A percentile compares a stretch with the other conserved stretches of the same genome.
phyloP scores from a whole-genome alignment of 2,888 invertebrate species.

The Parthenolecanium corni region DNA sequence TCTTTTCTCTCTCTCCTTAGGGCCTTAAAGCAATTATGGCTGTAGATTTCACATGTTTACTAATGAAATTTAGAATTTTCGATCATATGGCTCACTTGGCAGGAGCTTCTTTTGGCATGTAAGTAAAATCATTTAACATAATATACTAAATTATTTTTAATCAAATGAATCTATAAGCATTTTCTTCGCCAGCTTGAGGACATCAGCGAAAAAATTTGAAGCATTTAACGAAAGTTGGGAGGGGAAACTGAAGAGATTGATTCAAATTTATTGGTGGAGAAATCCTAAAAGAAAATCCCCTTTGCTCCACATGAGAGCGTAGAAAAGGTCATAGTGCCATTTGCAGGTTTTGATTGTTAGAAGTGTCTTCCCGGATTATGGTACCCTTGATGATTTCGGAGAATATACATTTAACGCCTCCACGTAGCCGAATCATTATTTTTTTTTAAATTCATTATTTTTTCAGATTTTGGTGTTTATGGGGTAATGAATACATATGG shows the following conservation, averaged over 20 bases:
- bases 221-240: no score
- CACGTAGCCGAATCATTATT: not conserved
- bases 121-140: conserved; percentile 38
- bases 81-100: conserved; percentile 99
- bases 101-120: conserved; percentile 85
- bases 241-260: no score
- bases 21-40: conserved; percentile 76
- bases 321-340: not conserved
- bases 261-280: no score
- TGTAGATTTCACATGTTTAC: conserved; percentile 69
- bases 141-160: no score
- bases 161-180: not conserved
- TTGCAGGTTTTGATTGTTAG: no score
- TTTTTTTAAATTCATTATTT: not conserved
- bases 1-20: conserved; percentile 41
- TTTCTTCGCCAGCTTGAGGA: no score
- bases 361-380: no score
- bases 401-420: no score
- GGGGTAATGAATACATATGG: conserved; percentile 19
- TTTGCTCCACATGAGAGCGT: not conserved
- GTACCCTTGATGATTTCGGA: no score
- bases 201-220: no score
- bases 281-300: no score
- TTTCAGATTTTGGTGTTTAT: conserved; percentile 20
- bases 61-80: conserved; percentile 80